Evolutionary conservation across 2,113 vertebrate genomes (phyloP).

Genomic region (Potamarius usumacintae): DNA sequence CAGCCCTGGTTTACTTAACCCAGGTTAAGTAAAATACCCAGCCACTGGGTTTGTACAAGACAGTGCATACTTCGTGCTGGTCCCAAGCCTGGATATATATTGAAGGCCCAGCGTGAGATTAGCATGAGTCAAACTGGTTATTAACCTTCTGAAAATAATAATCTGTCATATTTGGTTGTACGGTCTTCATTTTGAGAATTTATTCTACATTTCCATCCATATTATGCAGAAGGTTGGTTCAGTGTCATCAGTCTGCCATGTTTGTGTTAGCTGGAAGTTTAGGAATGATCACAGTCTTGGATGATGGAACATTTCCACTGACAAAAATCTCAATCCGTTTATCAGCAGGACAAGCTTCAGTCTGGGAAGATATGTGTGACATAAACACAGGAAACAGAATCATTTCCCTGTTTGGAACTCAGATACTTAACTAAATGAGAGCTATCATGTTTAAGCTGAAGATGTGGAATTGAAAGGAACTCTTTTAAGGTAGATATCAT

Average conservation of each 20-base stretch:
- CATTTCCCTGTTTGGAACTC: neutral
- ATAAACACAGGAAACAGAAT: constrained; percentile 35
- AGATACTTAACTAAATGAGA: neutral
- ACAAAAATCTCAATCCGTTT: neutral
- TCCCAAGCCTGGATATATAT: no score
- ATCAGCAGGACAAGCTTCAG: neutral
- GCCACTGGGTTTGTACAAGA: no score
- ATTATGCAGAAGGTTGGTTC: neutral
- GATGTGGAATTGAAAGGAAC: neutral
- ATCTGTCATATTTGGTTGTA: neutral
- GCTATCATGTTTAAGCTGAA: neutral
- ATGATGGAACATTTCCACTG: neutral
- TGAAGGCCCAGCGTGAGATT: no score
- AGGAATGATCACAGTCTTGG: neutral
- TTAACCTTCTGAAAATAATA: no score
- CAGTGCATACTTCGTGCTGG: no score
- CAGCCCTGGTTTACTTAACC: no score
- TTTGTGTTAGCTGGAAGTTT: neutral
- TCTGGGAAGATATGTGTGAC: constrained; percentile 9
- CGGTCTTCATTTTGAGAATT: neutral
- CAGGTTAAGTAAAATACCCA: no score
- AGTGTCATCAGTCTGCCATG: neutral
- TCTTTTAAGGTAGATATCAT: neutral
- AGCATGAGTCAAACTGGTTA: no score
- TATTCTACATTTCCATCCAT: neutral